Base-by-base conservation (phyloP, 1,140 invertebrate species). In the Drosophila sulfurigaster region DNA sequence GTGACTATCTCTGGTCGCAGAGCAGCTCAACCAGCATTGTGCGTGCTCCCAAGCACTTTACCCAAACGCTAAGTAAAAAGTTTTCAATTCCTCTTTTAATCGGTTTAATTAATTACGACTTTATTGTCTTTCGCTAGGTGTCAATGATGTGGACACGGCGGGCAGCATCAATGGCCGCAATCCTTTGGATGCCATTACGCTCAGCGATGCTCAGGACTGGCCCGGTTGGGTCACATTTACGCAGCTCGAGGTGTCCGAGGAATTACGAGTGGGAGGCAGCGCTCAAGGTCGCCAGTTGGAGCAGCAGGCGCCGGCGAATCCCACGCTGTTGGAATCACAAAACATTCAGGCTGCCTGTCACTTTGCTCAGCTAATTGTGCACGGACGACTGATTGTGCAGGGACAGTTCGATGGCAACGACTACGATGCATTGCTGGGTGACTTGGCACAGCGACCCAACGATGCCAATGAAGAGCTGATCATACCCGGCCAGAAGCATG, bases 261-360 rank as follows among this genome's bases (percentile, higher is more conserved):
- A 78, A 46, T 66, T 94, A 13, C 82, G 92, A 59, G 93, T 94
- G 69, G 79, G 92, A 70, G 93, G 93, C n/a, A 87, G 86, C 11
- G 91, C 94, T 28, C 91, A 90, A 30, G 94, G 93, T 3, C 75
- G 83, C 51, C 80, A 91, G 38, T 72, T 93, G 8, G 91, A 92
- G 35, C 85, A 93, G 20, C 85, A 93, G 20, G 92, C 93, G 10
- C 76, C 93, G 2, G 57, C 91, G 28, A 94, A 94, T 90, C 93
- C 93, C 46, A 91, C 85, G 0, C 43, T 94, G 1, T 28, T 72
- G 20, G 91, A 94, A 10, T 65, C 89, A 0, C 89, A 89, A 5
- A 58, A 81, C 11, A 85, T 94, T 5, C 83, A 80, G n/a, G 85
- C 93, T 0, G 92, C 89, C 63, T 92, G 93, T 11, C 91, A 92